Evolutionary conservation across 1,140 invertebrate genomes (phyloP), one percentile per base, ranked within the genome.

Genomic region (Aphelenchoides besseyi): DNA sequence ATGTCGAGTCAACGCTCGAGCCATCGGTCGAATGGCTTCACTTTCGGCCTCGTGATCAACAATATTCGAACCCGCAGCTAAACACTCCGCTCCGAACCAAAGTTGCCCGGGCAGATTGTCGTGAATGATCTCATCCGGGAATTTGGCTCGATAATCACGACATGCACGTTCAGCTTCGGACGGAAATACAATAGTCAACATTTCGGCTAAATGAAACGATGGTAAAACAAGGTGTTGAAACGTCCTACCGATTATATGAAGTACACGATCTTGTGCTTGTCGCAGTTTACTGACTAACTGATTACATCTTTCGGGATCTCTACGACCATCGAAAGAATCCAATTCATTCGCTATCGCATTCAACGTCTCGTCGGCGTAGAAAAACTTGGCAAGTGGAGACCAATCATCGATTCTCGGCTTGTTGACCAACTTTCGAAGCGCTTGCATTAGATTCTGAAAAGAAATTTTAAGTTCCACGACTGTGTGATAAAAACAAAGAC

Each of bases 121-220:
- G 85, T 97, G 94, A 79, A 98, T 89, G 2, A 98, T 93, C 85
- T 98, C 95, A 86, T 98, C 96, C 0, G 96, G 95, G 85, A 98
- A 98, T 86, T 98, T 98, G 29, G 94, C 93, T n/a, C 95, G 88
- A 85, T 96, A 98, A 76, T 97, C 95, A 28, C 95, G 87, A 75
- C 91, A 91, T 29, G 95, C 93, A 54, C 95, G 87, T 79, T 94
- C 79, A 28, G 74, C 90, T 48, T 91, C 90, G 1, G 91, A 91
- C 66, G 82, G 82, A 68, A 82, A 85, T 35, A 83, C 68, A 28
- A 77, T 68, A 23, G 69, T 61, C 16, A 97, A 90, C 62, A 95
- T 88, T 77, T 96, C 92, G 83, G 95, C 93, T 94, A 95, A 95
- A 78, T 41, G 41, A 74, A 72, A 86, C 71, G 69, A 18, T 23